phyloP scores from a whole-genome alignment of 1,140 invertebrate genomes.

The Euura lappo region DNA sequence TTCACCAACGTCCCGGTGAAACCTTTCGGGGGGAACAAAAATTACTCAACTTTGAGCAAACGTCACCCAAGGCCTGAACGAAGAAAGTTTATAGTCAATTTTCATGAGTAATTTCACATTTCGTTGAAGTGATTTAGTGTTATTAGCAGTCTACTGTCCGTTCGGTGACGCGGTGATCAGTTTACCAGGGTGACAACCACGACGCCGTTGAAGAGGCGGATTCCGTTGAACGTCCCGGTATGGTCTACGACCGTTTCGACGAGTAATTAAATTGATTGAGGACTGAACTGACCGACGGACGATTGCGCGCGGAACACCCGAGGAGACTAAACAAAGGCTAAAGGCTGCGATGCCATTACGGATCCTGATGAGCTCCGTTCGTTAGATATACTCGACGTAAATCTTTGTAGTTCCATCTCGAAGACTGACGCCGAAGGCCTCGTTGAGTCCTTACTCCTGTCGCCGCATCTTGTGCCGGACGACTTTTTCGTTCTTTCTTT shows the following conservation, averaged over 20 bases:
- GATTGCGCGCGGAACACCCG: background rate
- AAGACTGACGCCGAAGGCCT: background rate
- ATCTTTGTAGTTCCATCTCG: background rate
- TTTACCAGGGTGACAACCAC: background rate
- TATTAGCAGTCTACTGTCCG: background rate
- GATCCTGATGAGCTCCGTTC: constrained; percentile 1
- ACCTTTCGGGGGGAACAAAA: too few relatives aligned
- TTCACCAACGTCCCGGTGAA: too few relatives aligned
- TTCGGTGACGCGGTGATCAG: constrained; percentile 1
- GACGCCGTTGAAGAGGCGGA: background rate
- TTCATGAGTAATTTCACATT: constrained; percentile 2
- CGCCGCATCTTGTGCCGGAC: background rate
- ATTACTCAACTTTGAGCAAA: too few relatives aligned
- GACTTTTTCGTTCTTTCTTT: background rate
- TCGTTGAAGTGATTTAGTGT: constrained; percentile 3
- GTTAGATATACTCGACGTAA: background rate
- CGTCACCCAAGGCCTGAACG: too few relatives aligned
- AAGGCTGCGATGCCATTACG: background rate
- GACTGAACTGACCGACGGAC: background rate
- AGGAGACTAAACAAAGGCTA: background rate
- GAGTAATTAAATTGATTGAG: constrained; percentile 7
- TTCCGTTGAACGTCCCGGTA: background rate
- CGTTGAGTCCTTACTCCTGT: background rate
- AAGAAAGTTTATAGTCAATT: background rate
- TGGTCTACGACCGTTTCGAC: constrained; percentile 4